A percentile compares a stretch with the other conserved stretches of the same genome.
Evolutionary conservation across 64 coral and sea anemone genomes (phyloP).

Genomic region (Anthopleura sola): DNA sequence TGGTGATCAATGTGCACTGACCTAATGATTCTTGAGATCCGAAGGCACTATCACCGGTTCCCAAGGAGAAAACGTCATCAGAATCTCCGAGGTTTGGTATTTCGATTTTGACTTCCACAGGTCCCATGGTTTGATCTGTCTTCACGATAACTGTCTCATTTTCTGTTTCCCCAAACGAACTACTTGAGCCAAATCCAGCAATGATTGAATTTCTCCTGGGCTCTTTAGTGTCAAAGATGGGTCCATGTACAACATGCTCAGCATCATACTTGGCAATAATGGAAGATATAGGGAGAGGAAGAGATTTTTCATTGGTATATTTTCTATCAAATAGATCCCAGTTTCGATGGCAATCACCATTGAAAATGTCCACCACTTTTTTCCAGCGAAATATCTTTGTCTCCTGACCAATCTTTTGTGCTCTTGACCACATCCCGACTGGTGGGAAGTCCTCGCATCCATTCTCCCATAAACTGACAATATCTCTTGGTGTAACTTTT

Average conservation of each 20-base stretch:
- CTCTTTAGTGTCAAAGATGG: slow-evolving; percentile 75
- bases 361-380: slow-evolving; percentile 97
- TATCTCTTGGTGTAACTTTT: slow-evolving; percentile 89
- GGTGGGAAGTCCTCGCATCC: slow-evolving; percentile 94
- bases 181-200: neutral
- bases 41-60: neutral
- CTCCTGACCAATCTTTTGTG: slow-evolving; percentile 97
- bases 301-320: slow-evolving; percentile 82
- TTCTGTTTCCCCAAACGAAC: neutral
- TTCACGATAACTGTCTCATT: slow-evolving; percentile 30
- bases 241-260: slow-evolving; percentile 64
- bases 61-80: slow-evolving; percentile 19
- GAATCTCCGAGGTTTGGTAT: slow-evolving; percentile 5
- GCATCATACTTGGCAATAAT: slow-evolving; percentile 88
- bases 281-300: slow-evolving; percentile 72
- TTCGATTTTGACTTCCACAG: slow-evolving; percentile 34
- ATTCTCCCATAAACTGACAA: slow-evolving; percentile 90
- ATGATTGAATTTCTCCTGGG: slow-evolving; percentile 27
- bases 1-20: neutral
- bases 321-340: slow-evolving; percentile 79
- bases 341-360: slow-evolving; percentile 63
- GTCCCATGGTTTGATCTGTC: slow-evolving; percentile 4
- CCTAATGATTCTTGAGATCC: slow-evolving; percentile 13
- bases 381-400: slow-evolving; percentile 99
- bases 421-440: slow-evolving; percentile 79